Evolutionary conservation across 2,113 vertebrate genomes (phyloP).

Genomic region (Antechinus flavipes): DNA sequence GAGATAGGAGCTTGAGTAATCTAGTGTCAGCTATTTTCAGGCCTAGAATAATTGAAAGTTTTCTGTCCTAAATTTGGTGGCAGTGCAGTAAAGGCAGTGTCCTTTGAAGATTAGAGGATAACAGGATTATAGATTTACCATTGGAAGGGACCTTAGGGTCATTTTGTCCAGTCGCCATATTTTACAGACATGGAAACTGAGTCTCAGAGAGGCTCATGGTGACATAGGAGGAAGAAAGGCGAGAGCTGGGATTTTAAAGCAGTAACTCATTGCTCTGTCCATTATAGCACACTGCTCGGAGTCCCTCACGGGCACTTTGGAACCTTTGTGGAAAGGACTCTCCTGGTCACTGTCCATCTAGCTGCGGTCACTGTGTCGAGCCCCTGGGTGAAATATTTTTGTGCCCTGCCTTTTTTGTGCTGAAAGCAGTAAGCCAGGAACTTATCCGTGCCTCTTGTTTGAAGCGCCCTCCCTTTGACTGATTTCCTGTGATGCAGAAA

Average conservation of each 20-base stretch:
- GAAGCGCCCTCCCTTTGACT: background rate
- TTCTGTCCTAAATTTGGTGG: slow-evolving; percentile 41
- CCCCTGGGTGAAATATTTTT: background rate
- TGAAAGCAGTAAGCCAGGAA: background rate
- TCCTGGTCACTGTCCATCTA: background rate
- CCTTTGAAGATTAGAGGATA: slow-evolving; percentile 21
- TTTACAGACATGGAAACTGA: background rate
- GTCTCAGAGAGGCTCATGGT: background rate
- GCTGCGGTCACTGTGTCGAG: background rate
- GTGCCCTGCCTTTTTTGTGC: background rate
- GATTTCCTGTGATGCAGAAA: background rate
- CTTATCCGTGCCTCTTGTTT: background rate
- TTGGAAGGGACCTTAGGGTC: background rate
- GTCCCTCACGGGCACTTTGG: background rate
- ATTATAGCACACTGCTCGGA: background rate
- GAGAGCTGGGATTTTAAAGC: background rate
- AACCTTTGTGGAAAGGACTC: slow-evolving; percentile 21
- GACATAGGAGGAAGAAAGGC: background rate
- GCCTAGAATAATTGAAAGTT: slow-evolving; percentile 27
- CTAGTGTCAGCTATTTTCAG: slow-evolving; percentile 25
- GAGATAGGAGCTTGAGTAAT: slow-evolving; percentile 2
- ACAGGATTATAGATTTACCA: background rate
- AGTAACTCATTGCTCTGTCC: background rate
- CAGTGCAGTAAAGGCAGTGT: background rate
- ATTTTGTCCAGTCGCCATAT: background rate